Evolutionary conservation across 2,888 invertebrate species (phyloP), one percentile per base, ranked within the genome.

Genomic region (Epinotia bilunana): DNA sequence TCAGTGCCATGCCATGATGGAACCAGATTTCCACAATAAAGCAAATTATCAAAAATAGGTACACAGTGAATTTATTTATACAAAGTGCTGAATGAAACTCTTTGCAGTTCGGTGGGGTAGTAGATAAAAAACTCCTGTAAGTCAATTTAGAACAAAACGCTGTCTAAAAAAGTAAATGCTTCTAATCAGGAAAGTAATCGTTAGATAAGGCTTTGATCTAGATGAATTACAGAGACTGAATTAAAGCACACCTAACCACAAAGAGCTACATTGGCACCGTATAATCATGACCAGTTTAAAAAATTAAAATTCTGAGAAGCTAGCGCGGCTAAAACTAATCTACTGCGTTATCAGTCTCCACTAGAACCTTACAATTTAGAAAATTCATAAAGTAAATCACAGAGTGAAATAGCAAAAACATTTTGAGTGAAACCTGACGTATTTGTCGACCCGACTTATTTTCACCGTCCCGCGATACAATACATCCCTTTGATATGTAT

Each of bases 271-370:
- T 6, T 16, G 43, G 61, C 65, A 39, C 28, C 65, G 57, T 75
- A 67, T 83, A 88, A 84, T 84, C 87, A 88, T 88, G 88, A 84
- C 88, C 90, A 89, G 90, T 89, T 87, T 86, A 85, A 88, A 86
- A 86, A 91, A 88, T 88, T 86, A 89, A 87, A 89, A 88, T 88
- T 90, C 86, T 91, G 90, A 91, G 92, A 94, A 92, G 93, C 93
- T 94, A 94, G 93, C 94, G 92, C 90, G 88, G 93, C 93, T 94
- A 94, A 93, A 93, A 92, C 93, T 93, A 93, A 92, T 92, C 93
- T 94, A 94, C 89, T 67, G 93, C 92, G 90, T 89, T 93, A 93
- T 94, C 94, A 94, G 94, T 94, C 94, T 94, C 94, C 93, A 92
- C 91, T 93, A 93, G 90, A 92, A 91, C 87, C 94, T 93, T 94